Evolutionary conservation across 2,797 vertebrate species (phyloP).

Genomic region (Pantherophis alleghaniensis): DNA sequence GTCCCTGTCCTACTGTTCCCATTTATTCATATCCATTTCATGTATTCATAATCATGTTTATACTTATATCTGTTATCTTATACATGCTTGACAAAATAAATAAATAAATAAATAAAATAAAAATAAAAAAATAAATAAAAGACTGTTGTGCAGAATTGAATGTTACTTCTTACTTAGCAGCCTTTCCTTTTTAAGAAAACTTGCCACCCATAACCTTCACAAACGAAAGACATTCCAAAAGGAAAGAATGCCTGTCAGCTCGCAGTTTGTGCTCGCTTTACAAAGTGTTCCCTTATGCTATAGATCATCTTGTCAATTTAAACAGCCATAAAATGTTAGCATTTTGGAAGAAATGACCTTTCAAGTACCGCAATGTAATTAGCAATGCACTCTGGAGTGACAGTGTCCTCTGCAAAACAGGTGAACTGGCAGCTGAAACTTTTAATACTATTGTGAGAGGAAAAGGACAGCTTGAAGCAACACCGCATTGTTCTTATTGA

Average conservation of each 20-base stretch:
- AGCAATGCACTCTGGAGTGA: slow-evolving; percentile 49
- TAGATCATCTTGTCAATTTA: slow-evolving; percentile 46
- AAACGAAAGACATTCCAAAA: not conserved
- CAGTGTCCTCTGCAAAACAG: slow-evolving; percentile 48
- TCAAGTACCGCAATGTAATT: slow-evolving; percentile 56
- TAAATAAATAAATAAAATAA: too few species aligned
- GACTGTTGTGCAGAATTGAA: not conserved
- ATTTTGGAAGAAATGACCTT: slow-evolving; percentile 53
- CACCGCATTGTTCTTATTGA: not conserved
- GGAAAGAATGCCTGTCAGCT: not conserved
- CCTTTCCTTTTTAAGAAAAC: not conserved
- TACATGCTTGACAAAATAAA: too few species aligned
- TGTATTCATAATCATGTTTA: too few species aligned
- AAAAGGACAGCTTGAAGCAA: slow-evolving; percentile 42
- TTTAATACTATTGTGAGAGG: slow-evolving; percentile 22
- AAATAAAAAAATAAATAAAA: too few species aligned
- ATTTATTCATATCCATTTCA: too few species aligned
- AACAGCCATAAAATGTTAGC: not conserved
- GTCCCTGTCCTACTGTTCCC: too few species aligned
- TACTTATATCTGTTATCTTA: too few species aligned
- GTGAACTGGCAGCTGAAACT: slow-evolving; percentile 40
- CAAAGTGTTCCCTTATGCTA: slow-evolving; percentile 6
- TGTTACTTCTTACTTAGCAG: not conserved
- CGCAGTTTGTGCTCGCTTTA: slow-evolving; percentile 21
- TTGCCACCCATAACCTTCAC: not conserved